Conservation (phyloP, 2,888 invertebrate species). For the Matsumyia berberina region DNA sequence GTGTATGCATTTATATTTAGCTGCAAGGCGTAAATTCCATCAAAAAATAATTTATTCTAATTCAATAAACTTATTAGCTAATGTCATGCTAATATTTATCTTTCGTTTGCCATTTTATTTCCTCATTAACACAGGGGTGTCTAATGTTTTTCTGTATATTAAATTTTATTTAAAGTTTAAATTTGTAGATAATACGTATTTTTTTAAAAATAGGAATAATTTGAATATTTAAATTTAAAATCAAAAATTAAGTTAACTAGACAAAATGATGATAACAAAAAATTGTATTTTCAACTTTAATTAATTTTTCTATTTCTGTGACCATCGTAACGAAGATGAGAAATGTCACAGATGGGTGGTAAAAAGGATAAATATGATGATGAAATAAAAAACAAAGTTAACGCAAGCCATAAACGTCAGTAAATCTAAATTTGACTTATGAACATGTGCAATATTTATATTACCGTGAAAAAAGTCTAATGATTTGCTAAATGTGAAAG, state of each 20-base stretch:
- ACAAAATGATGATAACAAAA: neutral
- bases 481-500: too few species aligned
- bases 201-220: neutral
- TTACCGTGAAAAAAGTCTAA: neutral
- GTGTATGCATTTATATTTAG: neutral
- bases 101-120: neutral
- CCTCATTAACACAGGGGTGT: neutral
- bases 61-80: conserved; percentile 1
- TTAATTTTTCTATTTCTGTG: too few species aligned
- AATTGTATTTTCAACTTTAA: too few species aligned
- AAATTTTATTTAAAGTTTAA: neutral
- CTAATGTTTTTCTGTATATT: neutral
- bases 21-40: conserved; percentile 1
- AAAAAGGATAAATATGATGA: neutral
- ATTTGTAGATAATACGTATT: neutral
- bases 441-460: neutral
- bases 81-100: neutral
- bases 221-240: neutral
- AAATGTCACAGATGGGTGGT: neutral
- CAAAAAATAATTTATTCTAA: conserved; percentile 1
- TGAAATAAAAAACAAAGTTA: conserved; percentile 1
- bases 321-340: neutral
- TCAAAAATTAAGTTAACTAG: conserved; percentile 1
- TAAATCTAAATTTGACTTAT: neutral
- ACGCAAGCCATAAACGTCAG: neutral